phyloP scores from a whole-genome alignment of 1,140 invertebrate genomes.

The Cherax destructor region DNA sequence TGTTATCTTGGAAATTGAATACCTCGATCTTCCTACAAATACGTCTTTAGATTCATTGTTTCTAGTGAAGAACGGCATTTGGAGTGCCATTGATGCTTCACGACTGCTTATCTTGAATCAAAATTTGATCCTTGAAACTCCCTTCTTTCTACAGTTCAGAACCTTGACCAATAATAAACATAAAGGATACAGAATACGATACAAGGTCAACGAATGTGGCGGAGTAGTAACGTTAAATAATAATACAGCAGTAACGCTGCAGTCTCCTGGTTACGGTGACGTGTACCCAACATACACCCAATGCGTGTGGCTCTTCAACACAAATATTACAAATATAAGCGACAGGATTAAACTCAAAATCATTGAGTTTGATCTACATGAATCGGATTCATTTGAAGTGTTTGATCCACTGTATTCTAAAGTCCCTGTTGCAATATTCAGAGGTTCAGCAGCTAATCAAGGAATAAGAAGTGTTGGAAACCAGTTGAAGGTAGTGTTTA shows the following conservation, averaged over 20 bases:
- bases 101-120: neutral
- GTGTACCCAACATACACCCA: constrained; percentile 31
- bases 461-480: constrained; percentile 23
- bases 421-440: constrained; percentile 22
- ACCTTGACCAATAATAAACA: constrained; percentile 27
- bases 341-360: constrained; percentile 41
- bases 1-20: constrained; percentile 26
- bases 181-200: constrained; percentile 44
- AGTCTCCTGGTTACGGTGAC: constrained; percentile 18
- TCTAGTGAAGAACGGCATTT: constrained; percentile 14
- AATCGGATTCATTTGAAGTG: constrained; percentile 38
- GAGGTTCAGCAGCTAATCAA: neutral
- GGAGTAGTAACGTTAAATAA: constrained; percentile 32
- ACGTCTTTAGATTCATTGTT: constrained; percentile 37
- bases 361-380: constrained; percentile 32
- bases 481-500: constrained; percentile 41
- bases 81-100: constrained; percentile 22
- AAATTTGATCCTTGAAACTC: constrained; percentile 38
- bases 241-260: constrained; percentile 4
- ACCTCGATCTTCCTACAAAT: constrained; percentile 33
- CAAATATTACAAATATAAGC: constrained; percentile 27
- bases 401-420: constrained; percentile 37
- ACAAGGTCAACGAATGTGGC: constrained; percentile 45
- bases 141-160: constrained; percentile 32
- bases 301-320: constrained; percentile 39